These are phyloP conservation scores for Isichthys henryi DNA, from an alignment of 2,113 vertebrate genomes.

Conservation along the genomic window DNA sequence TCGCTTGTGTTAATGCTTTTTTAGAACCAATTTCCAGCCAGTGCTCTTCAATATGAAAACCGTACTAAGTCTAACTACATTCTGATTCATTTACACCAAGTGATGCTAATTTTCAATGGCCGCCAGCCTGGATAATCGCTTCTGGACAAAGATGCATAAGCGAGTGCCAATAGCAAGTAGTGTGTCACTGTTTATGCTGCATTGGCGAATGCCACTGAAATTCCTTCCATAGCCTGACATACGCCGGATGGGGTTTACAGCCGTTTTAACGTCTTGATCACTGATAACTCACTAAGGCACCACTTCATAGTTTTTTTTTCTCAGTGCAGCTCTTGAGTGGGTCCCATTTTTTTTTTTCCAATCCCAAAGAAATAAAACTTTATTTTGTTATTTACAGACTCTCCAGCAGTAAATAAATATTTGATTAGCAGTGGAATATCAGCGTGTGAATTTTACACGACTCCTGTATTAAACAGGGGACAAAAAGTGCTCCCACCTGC, in stretches of 20 bases:
- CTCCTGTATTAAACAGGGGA: background rate
- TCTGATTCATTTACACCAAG: background rate
- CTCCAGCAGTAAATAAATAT: background rate
- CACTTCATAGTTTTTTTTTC: background rate
- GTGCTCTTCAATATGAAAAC: background rate
- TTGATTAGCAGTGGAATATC: background rate
- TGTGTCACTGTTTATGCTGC: background rate
- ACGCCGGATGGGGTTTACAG: background rate
- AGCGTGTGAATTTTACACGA: background rate
- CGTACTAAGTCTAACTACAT: background rate
- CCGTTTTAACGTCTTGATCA: background rate
- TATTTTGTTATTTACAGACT: background rate
- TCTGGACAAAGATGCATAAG: background rate
- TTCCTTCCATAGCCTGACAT: background rate
- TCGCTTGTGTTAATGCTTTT: background rate
- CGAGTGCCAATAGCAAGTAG: background rate
- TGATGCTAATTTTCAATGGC: background rate
- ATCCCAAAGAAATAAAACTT: background rate
- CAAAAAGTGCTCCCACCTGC: background rate
- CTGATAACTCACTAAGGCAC: constrained; percentile 1
- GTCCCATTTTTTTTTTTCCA: background rate
- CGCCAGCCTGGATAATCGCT: background rate
- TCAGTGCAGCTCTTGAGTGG: background rate
- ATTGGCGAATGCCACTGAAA: background rate
- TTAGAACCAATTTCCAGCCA: background rate